A percentile compares a stretch with the other conserved stretches of the same genome.
phyloP scores from a whole-genome alignment of 64 coral and sea anemone genomes.

The Porites lutea region DNA sequence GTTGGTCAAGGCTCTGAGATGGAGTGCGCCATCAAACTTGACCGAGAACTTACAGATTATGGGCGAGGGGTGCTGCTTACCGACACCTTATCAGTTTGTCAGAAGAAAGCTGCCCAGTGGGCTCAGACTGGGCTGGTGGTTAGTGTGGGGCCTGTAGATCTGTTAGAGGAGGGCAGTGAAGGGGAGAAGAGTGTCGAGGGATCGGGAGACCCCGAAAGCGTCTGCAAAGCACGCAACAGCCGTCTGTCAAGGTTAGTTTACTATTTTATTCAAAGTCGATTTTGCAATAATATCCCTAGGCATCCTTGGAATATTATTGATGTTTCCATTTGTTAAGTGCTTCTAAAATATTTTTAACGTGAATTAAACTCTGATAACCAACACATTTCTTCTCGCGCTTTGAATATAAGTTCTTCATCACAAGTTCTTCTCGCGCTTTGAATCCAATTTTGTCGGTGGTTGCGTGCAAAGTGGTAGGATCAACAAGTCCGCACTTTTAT shows the following conservation, averaged over 20 bases:
- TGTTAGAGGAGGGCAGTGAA: constrained; percentile 12
- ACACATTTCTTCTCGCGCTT: too few relatives aligned
- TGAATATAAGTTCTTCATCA: too few relatives aligned
- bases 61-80: constrained; percentile 80
- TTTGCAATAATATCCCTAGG: too few relatives aligned
- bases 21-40: constrained; percentile 88
- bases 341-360: too few relatives aligned
- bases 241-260: constrained; percentile 36
- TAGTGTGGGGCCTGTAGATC: constrained; percentile 70
- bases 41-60: constrained; percentile 87
- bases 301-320: too few relatives aligned
- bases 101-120: constrained; percentile 71
- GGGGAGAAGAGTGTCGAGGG: constrained; percentile 1
- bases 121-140: constrained; percentile 83
- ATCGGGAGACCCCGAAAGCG: constrained; percentile 33
- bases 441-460: too few relatives aligned
- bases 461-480: too few relatives aligned
- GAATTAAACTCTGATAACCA: too few relatives aligned
- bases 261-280: too few relatives aligned
- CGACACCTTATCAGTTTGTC: constrained; percentile 65
- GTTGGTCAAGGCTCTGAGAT: constrained; percentile 89
- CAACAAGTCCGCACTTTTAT: too few relatives aligned
- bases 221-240: constrained; percentile 43
- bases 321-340: too few relatives aligned
- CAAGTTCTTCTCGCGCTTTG: too few relatives aligned